Evolutionary conservation across 2,113 vertebrate genomes (phyloP).

Genomic region (Phrynosoma platyrhinos): DNA sequence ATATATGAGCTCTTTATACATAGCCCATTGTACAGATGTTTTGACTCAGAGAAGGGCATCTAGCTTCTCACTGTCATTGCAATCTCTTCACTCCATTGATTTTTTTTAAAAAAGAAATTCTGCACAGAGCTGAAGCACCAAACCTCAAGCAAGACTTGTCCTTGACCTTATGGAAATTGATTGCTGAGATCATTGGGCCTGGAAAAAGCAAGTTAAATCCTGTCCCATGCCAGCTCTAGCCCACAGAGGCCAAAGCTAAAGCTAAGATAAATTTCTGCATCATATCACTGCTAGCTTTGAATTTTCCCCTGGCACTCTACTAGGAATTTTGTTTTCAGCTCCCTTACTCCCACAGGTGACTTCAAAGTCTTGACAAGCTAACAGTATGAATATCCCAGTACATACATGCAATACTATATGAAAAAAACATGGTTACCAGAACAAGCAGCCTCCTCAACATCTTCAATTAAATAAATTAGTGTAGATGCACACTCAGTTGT

Average conservation of each 20-base stretch:
- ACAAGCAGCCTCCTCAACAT: neutral
- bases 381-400: neutral
- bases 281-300: neutral
- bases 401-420: neutral
- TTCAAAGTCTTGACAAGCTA: constrained; percentile 11
- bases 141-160: neutral
- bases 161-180: neutral
- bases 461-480: too few species aligned
- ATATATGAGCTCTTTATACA: neutral
- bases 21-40: neutral
- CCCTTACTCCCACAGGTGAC: neutral
- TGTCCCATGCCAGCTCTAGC: neutral
- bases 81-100: too few species aligned
- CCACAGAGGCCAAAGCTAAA: neutral
- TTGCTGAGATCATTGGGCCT: neutral
- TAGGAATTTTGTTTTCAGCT: constrained; percentile 5
- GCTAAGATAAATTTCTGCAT: constrained; percentile 3
- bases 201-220: neutral
- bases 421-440: neutral
- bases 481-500: too few species aligned
- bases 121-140: neutral
- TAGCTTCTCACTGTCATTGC: neutral
- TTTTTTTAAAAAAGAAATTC: neutral
- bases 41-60: neutral
- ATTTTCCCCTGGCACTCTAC: neutral